phyloP scores from a whole-genome alignment of 2,888 invertebrate genomes.

The Stenurella melanura region DNA sequence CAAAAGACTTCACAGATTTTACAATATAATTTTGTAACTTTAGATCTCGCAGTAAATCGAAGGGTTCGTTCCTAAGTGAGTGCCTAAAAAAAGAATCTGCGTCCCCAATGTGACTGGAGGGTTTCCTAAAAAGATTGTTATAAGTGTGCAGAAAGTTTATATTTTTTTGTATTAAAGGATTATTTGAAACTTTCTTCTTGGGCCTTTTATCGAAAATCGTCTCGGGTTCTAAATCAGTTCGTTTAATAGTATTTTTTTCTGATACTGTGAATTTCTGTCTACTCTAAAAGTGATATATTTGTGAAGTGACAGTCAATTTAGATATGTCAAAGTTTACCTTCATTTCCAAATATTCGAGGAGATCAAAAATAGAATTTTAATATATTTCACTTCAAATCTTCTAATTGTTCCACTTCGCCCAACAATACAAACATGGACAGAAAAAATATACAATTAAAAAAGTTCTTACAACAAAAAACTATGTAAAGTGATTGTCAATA shows the following conservation, averaged over 20 bases:
- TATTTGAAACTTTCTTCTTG: conserved; percentile 54
- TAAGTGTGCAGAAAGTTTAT: conserved; percentile 59
- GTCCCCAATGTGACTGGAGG: conserved; percentile 63
- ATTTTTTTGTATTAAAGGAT: conserved; percentile 61
- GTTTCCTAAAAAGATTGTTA: conserved; percentile 58
- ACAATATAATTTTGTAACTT: conserved; percentile 43
- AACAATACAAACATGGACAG: background rate
- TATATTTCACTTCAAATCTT: background rate
- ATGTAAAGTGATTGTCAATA: conserved; percentile 32
- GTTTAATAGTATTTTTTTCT: conserved; percentile 51
- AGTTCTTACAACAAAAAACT: conserved; percentile 26
- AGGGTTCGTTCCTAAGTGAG: conserved; percentile 67
- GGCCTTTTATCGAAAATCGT: conserved; percentile 48
- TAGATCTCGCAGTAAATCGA: conserved; percentile 62
- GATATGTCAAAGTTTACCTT: conserved; percentile 52
- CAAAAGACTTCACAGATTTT: conserved; percentile 44
- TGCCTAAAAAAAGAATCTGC: conserved; percentile 67
- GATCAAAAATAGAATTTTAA: conserved; percentile 6
- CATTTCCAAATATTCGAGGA: conserved; percentile 37
- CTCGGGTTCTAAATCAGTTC: conserved; percentile 49
- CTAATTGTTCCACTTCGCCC: background rate
- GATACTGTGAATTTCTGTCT: conserved; percentile 62
- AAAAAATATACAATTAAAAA: conserved; percentile 14
- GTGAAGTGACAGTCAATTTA: conserved; percentile 40
- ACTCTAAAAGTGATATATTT: conserved; percentile 53